phyloP scores from a whole-genome alignment of 2,113 vertebrate species.

The Corythoichthys intestinalis region DNA sequence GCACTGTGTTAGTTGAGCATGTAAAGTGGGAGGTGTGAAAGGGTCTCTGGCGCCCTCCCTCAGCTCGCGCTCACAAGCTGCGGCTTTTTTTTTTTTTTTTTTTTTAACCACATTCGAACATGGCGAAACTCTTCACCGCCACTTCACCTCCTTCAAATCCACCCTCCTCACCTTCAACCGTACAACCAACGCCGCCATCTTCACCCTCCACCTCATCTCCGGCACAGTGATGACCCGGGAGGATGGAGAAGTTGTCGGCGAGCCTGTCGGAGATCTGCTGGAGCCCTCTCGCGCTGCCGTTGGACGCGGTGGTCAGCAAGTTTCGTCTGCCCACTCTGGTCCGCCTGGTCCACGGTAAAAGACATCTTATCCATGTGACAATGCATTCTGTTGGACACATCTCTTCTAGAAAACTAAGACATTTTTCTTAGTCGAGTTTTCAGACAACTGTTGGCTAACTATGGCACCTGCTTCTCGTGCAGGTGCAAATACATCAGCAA shows the following conservation, averaged over 20 bases:
- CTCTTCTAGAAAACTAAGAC: background rate
- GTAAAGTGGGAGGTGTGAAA: constrained; percentile 1
- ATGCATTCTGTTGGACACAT: background rate
- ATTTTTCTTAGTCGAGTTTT: constrained; percentile 2
- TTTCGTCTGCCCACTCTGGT: constrained; percentile 87
- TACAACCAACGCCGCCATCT: constrained; percentile 4
- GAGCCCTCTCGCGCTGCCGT: constrained; percentile 86
- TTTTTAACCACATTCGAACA: constrained; percentile 49
- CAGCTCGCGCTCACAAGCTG: constrained; percentile 44
- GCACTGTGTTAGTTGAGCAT: background rate
- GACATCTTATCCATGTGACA: background rate
- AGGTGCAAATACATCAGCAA: too few species aligned
- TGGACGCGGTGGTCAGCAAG: constrained; percentile 90
- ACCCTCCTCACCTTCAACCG: background rate
- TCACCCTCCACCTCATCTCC: constrained; percentile 30
- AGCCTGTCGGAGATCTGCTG: constrained; percentile 85
- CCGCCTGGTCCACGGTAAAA: constrained; percentile 83
- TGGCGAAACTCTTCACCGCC: constrained; percentile 58
- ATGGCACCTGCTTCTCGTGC: background rate
- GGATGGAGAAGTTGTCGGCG: constrained; percentile 88
- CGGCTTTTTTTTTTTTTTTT: constrained; percentile 19
- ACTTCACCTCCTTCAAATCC: background rate
- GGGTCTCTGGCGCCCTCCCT: constrained; percentile 45
- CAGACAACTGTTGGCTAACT: background rate
- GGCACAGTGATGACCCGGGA: constrained; percentile 69